Evolutionary conservation across 1,140 invertebrate genomes (phyloP), one percentile per base, ranked within the genome.

Genomic region (Megathymus violae): DNA sequence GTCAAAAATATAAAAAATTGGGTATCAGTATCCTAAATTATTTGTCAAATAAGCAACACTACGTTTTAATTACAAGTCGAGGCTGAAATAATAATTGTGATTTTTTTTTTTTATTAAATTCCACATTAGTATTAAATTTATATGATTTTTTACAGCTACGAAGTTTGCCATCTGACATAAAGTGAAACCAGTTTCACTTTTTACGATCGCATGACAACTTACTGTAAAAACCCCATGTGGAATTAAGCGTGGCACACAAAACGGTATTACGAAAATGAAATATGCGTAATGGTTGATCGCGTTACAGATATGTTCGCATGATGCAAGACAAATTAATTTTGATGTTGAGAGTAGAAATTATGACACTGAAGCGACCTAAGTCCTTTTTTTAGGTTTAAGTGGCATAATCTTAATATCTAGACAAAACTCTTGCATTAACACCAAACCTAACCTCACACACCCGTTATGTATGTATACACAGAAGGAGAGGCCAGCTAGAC

Each of bases 101-200:
- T 46, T n/a, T n/a, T n/a, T n/a, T n/a, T n/a, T n/a, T n/a, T n/a
- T n/a, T n/a, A n/a, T n/a, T n/a, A n/a, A n/a, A n/a, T n/a, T n/a
- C n/a, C n/a, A n/a, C n/a, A n/a, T n/a, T n/a, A n/a, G n/a, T n/a
- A n/a, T n/a, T n/a, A n/a, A n/a, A n/a, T n/a, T n/a, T n/a, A n/a
- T 15, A 16, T 41, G 11, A 43, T 17, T 38, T 43, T 17, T 51
- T 43, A 22, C 13, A 54, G 7, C 7, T 25, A 3, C 25, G 15
- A 15, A 48, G 25, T n/a, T 48, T 15, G 50, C 38, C 10, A 34
- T 44, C 22, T 25, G 38, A 69, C 67, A 44, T 65, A 67, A 72
- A 80, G 73, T 78, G 78, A 82, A 80, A 82, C 72, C 64, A 69
- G 73, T 82, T 80, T 80, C 76, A 78, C 78, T 83, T 77, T 79